These are phyloP conservation scores for Volucella zonaria DNA, from an alignment of 2,888 invertebrate species.

Conservation along the genomic window DNA sequence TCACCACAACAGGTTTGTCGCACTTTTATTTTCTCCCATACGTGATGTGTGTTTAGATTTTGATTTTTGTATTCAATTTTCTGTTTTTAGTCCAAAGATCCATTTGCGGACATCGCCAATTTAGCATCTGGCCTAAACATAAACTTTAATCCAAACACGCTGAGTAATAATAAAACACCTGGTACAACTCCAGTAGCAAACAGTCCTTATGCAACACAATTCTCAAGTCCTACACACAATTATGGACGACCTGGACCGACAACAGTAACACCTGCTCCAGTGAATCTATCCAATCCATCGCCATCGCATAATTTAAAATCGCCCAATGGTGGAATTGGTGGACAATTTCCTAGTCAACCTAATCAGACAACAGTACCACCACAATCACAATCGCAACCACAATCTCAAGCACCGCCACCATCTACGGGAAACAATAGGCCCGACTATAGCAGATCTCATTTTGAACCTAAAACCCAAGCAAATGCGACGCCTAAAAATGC, in stretches of 20 bases:
- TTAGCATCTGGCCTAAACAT: conserved; percentile 81
- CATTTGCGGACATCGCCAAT: conserved; percentile 89
- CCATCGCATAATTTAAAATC: conserved; percentile 78
- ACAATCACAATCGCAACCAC: background rate
- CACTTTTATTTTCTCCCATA: background rate
- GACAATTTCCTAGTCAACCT: conserved; percentile 67
- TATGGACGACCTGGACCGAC: conserved; percentile 64
- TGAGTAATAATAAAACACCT: conserved; percentile 79
- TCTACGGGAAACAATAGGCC: conserved; percentile 77
- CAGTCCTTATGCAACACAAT: conserved; percentile 81
- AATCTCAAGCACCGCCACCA: conserved; percentile 35
- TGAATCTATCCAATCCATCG: conserved; percentile 76
- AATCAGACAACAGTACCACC: conserved; percentile 67
- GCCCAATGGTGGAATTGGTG: conserved; percentile 72
- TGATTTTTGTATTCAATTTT: background rate
- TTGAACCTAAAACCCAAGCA: conserved; percentile 83
- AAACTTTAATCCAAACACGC: conserved; percentile 80
- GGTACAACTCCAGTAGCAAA: conserved; percentile 79
- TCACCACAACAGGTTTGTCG: conserved; percentile 83
- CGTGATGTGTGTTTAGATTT: background rate
- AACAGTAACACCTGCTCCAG: conserved; percentile 51
- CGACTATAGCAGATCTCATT: conserved; percentile 88
- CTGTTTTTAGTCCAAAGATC: conserved; percentile 84
- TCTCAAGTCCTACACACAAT: conserved; percentile 82
- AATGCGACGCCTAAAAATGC: conserved; percentile 76